Evolutionary conservation across 2,113 vertebrate species (phyloP).

Genomic region (Hiodon tergisus): DNA sequence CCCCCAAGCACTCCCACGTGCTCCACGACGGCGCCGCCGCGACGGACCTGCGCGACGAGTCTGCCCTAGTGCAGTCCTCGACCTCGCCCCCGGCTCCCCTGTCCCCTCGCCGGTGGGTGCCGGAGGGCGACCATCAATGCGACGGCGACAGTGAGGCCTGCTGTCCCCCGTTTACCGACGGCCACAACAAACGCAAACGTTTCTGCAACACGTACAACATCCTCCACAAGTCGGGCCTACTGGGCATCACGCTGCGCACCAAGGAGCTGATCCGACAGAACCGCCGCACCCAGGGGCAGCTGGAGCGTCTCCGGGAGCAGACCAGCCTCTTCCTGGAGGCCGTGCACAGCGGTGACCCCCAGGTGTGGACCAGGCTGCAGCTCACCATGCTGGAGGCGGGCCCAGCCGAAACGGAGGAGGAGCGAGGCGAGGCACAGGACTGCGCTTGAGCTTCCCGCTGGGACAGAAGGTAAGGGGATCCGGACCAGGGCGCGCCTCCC

Average conservation of each 20-base stretch:
- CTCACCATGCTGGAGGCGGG: conserved; percentile 57
- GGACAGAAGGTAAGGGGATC: background rate
- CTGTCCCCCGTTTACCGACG: conserved; percentile 43
- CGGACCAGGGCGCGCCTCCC: background rate
- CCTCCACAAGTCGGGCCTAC: conserved; percentile 73
- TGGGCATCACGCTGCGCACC: conserved; percentile 86
- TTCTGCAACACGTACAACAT: conserved; percentile 86
- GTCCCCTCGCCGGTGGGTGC: background rate
- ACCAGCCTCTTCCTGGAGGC: conserved; percentile 77
- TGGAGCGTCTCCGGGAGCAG: conserved; percentile 79
- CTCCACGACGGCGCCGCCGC: background rate
- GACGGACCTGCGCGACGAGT: conserved; percentile 9
- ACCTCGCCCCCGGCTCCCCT: conserved; percentile 22
- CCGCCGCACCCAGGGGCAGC: conserved; percentile 74
- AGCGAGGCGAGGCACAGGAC: conserved; percentile 32
- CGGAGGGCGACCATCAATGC: too few species aligned
- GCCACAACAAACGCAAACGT: conserved; percentile 66
- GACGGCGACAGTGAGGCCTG: conserved; percentile 9
- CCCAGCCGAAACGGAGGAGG: conserved; percentile 26
- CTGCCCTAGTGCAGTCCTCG: conserved; percentile 4
- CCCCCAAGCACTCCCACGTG: background rate
- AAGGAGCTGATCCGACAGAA: conserved; percentile 88
- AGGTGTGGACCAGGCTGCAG: conserved; percentile 78
- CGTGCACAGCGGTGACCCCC: conserved; percentile 70
- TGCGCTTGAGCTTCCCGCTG: conserved; percentile 23